Conservation (phyloP, 92 coral and sea anemone species). For the Parazoanthus swiftii region DNA sequence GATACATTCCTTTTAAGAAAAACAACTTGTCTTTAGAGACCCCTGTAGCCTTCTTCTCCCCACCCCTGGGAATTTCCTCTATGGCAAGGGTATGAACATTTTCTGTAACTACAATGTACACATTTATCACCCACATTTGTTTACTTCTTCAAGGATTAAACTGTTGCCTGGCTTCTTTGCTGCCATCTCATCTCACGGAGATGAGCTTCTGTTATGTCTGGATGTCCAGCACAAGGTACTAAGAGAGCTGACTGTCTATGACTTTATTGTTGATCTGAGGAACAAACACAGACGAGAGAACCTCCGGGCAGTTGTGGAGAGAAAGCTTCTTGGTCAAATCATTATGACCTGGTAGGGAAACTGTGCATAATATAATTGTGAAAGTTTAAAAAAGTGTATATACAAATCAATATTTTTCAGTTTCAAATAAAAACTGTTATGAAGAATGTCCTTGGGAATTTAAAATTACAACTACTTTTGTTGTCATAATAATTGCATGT, state of each 20-base stretch:
- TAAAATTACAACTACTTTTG: no score
- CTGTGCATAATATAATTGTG: no score
- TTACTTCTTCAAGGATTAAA: not conserved
- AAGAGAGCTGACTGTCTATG: constrained; percentile 10
- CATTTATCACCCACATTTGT: not conserved
- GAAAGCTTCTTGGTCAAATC: constrained; percentile 2
- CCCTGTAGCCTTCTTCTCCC: no score
- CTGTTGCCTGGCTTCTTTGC: constrained; percentile 13
- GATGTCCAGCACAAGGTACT: constrained; percentile 12
- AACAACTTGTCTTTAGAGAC: no score
- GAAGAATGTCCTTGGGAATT: no score
- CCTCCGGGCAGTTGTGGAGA: not conserved
- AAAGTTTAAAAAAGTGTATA: not conserved
- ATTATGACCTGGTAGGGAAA: not conserved
- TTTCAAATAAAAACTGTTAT: no score
- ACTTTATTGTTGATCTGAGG: not conserved
- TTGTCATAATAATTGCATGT: no score
- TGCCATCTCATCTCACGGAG: not conserved
- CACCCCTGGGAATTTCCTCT: no score
- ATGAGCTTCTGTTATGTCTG: not conserved
- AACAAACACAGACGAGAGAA: not conserved
- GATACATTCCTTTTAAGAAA: no score
- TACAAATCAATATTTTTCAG: no score
- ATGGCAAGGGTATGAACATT: no score
- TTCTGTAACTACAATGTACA: no score